phyloP scores from a whole-genome alignment of 2,797 vertebrate genomes.

The Sebastes cheni region DNA sequence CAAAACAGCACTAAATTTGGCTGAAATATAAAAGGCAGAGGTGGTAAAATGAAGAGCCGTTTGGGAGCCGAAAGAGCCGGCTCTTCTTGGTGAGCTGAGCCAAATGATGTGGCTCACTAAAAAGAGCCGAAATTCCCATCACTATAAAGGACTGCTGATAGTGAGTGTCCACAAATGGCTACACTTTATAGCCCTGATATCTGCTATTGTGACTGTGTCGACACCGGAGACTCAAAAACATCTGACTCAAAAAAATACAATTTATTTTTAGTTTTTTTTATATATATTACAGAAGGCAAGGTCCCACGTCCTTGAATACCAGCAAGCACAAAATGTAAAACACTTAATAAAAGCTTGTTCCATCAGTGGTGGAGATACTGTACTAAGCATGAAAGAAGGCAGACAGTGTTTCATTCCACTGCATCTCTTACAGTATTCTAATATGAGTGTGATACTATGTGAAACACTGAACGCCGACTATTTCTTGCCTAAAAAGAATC shows the following conservation, averaged over 20 bases:
- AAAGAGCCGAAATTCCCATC: too few relatives aligned
- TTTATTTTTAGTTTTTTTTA: not conserved
- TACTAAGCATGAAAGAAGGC: not conserved
- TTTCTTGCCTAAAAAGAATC: not conserved
- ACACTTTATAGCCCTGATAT: too few relatives aligned
- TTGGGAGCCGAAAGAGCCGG: too few relatives aligned
- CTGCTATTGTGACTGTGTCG: too few relatives aligned
- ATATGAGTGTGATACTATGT: not conserved
- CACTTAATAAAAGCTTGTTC: not conserved
- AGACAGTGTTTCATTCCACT: not conserved
- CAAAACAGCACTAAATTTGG: too few relatives aligned
- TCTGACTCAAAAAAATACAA: not conserved
- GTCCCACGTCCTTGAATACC: conserved; percentile 44
- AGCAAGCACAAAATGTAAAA: conserved; percentile 37
- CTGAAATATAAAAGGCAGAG: too few relatives aligned
- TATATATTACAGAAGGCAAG: conserved; percentile 17
- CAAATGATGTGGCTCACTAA: too few relatives aligned
- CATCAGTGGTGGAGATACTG: not conserved
- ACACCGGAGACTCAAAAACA: too few relatives aligned
- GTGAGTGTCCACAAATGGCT: too few relatives aligned
- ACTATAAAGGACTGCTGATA: too few relatives aligned
- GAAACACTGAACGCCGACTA: not conserved
- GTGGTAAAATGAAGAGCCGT: too few relatives aligned
- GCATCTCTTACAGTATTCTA: not conserved
- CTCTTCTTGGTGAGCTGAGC: too few relatives aligned